phyloP scores from a whole-genome alignment of 1,140 invertebrate genomes.

The Lepidotrigona ventralis region DNA sequence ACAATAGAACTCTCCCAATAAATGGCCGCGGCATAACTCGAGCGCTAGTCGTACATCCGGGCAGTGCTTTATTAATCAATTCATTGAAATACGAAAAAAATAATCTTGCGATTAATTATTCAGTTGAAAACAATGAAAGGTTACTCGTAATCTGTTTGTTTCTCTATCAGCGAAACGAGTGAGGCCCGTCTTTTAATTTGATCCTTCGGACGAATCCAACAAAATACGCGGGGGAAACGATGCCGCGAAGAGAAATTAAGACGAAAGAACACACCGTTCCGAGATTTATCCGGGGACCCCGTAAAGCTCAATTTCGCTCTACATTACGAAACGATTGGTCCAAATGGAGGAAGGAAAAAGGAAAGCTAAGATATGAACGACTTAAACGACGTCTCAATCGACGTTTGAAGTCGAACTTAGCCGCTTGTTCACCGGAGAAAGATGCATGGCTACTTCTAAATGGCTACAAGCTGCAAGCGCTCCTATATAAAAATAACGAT shows the following conservation, averaged over 20 bases:
- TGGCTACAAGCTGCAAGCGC: neutral
- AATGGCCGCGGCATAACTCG: neutral
- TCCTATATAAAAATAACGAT: neutral
- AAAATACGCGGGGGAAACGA: neutral
- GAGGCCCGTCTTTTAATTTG: slow-evolving; percentile 14
- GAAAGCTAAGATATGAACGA: slow-evolving; percentile 12
- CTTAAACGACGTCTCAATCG: slow-evolving; percentile 38
- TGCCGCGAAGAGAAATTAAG: neutral
- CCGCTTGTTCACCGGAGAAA: neutral
- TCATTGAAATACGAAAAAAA: neutral
- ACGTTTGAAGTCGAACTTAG: slow-evolving; percentile 14
- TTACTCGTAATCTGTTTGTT: neutral
- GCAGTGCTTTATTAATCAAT: neutral
- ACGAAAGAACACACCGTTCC: neutral
- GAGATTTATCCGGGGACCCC: slow-evolving; percentile 28
- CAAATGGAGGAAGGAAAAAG: neutral
- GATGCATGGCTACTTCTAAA: neutral
- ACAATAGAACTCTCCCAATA: neutral
- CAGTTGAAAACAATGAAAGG: neutral
- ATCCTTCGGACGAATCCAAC: neutral
- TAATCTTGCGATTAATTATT: neutral
- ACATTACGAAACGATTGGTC: slow-evolving; percentile 33
- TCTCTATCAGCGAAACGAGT: neutral
- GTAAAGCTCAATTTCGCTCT: slow-evolving; percentile 21
- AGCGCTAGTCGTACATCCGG: neutral